These are phyloP conservation scores for Prunella strophiata DNA, from an alignment of 2,797 vertebrate species.

Conservation along the genomic window DNA sequence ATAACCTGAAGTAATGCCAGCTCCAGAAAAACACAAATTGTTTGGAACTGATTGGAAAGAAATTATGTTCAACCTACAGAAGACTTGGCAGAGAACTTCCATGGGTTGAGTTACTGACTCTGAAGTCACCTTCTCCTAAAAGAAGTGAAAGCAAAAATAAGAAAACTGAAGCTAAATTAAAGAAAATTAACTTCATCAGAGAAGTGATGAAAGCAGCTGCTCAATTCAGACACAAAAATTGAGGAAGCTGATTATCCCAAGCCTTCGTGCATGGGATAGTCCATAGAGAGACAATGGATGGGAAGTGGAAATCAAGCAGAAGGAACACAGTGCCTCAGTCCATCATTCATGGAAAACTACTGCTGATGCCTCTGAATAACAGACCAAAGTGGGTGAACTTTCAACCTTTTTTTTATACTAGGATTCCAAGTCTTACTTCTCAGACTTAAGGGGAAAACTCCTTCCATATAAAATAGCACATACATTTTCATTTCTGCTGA, in stretches of 20 bases:
- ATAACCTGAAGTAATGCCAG: neutral
- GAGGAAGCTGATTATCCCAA: neutral
- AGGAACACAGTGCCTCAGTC: neutral
- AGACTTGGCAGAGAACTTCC: neutral
- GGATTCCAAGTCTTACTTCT: neutral
- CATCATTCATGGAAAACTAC: neutral
- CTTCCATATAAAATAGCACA: neutral
- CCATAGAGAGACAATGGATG: neutral
- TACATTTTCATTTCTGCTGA: neutral
- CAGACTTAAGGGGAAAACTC: neutral
- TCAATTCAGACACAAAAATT: neutral
- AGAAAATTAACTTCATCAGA: accelerated
- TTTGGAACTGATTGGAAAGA: neutral
- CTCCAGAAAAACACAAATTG: neutral
- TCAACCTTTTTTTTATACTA: neutral
- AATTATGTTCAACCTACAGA: neutral
- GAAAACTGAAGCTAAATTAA: neutral
- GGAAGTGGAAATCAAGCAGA: neutral
- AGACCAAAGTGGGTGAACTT: neutral
- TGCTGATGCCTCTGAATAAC: neutral
- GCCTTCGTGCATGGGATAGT: neutral
- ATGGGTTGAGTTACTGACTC: accelerated
- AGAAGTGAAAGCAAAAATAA: neutral
- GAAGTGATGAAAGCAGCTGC: neutral
- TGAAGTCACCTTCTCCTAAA: neutral